Evolutionary conservation across 35 echinoderm and acorn worm species (phyloP), one percentile per base, ranked within the genome.

Genomic region (Amphiura filiformis): DNA sequence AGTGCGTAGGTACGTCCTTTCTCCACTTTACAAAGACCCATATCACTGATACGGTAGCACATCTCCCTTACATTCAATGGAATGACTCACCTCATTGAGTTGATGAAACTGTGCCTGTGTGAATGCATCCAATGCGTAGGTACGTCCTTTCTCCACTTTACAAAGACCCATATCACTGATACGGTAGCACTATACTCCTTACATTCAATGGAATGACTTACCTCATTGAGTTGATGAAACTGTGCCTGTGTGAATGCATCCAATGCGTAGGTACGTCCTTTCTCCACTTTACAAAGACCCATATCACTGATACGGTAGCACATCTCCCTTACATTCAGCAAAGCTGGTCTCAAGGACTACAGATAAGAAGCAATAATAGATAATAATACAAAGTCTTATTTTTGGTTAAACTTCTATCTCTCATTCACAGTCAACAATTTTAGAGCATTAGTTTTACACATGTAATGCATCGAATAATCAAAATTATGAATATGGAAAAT

Each of bases 161-260:
- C 95, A 97, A 4, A 97, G 86, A 52, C 95, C 95, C 95, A 97
- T 97, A 49, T 97, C 95, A 82, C 95, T 97, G 89, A 97, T 97
- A 14, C 95, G 80, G 65, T 97, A 97, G 61, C 92, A 94, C 95
- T 94, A 94, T n/a, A n/a, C 85, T 97, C 95, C 77, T 92, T 0
- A 97, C 95, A 80, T 97, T 97, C 82, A 97, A 81, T 1, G 94
- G 95, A 92, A 78, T 92, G 95, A 56, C 83, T 89, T 91, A 97
- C 95, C 96, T 98, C 96, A 89, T 92, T 92, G 12, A 98, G 96
- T 83, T 98, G 96, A 33, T 70, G 89, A 56, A 98, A 98, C 87
- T 98, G 96, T 37, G 92, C 93, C 77, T 44, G 76, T 33, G 85
- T 98, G 80, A 98, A 98, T 0, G 92, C 86, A 65, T 87, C 80